phyloP scores from a whole-genome alignment of 2,113 vertebrate species.

The Lathamus discolor region DNA sequence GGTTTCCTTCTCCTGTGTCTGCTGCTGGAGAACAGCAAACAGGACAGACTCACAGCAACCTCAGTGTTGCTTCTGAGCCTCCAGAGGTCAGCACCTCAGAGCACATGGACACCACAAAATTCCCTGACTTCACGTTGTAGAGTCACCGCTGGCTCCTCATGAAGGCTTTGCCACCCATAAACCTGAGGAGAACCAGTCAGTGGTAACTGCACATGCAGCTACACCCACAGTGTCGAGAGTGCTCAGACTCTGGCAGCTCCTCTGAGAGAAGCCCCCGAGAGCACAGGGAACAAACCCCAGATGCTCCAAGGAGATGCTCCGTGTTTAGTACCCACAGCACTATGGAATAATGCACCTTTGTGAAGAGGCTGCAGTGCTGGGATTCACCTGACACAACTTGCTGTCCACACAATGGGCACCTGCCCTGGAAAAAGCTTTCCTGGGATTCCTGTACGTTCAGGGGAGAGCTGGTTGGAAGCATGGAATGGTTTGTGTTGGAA shows the following conservation, averaged over 20 bases:
- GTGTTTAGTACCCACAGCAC: rapidly evolving
- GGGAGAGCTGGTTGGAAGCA: background rate
- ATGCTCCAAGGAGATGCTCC: background rate
- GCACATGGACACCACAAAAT: rapidly evolving
- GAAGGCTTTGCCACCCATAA: background rate
- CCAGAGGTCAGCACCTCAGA: background rate
- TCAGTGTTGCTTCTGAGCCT: background rate
- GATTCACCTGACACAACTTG: background rate
- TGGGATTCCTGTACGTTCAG: too few relatives aligned
- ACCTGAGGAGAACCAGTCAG: background rate
- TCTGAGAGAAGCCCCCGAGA: background rate
- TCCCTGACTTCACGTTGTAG: background rate
- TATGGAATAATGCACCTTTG: background rate
- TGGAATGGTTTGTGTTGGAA: too few relatives aligned
- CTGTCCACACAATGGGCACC: background rate
- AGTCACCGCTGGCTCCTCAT: background rate
- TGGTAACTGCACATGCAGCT: background rate
- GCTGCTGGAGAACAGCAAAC: background rate
- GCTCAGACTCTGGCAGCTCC: background rate
- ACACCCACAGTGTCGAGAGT: rapidly evolving
- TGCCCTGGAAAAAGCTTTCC: background rate
- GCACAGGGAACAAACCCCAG: background rate
- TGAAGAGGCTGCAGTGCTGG: background rate
- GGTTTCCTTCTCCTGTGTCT: background rate
- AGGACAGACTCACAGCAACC: background rate